phyloP scores from a whole-genome alignment of 2,113 vertebrate genomes.

The Cavia aperea region DNA sequence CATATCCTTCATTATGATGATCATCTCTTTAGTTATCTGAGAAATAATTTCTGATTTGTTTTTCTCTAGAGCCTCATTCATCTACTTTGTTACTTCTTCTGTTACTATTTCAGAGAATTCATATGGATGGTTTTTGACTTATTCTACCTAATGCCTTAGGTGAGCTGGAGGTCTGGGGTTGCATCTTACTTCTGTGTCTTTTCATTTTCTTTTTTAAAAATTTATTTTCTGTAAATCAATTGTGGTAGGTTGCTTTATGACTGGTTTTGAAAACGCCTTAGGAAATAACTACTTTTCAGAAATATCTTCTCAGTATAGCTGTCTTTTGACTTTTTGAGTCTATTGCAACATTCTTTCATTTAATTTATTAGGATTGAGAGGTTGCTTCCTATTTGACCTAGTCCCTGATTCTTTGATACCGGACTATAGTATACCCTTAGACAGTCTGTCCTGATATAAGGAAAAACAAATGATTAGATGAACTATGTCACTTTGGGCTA shows the following conservation, averaged over 20 bases:
- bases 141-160: neutral
- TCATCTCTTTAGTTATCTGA: neutral
- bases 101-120: neutral
- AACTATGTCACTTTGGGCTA: neutral
- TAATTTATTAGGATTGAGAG: neutral
- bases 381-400: too few relatives aligned
- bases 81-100: neutral
- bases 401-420: too few relatives aligned
- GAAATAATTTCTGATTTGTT: neutral
- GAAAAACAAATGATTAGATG: neutral
- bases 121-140: neutral
- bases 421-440: neutral
- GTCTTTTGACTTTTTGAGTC: neutral
- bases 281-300: neutral
- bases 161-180: neutral
- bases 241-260: neutral
- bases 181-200: neutral
- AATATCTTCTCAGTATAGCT: neutral
- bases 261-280: neutral
- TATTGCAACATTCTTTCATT: neutral
- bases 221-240: neutral
- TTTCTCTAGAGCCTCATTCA: neutral
- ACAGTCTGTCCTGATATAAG: neutral
- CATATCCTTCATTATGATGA: neutral
- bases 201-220: neutral